Percentiles rank a stretch among this genome's conserved stretches.
These are phyloP conservation scores for Hecatera dysodea DNA, from an alignment of 2,888 invertebrate genomes.

Conservation along the genomic window DNA sequence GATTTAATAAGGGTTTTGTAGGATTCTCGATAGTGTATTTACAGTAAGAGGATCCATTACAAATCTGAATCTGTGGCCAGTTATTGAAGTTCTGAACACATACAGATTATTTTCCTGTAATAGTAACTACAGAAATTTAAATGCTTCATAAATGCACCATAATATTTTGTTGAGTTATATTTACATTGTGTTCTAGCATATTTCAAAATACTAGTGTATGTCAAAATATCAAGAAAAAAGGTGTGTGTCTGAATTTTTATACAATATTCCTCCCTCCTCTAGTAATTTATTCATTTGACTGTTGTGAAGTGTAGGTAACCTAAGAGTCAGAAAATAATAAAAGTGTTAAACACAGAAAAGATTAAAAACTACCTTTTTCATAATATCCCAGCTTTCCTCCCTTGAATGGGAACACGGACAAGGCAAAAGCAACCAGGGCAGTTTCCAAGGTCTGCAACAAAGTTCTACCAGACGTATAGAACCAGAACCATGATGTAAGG, in stretches of 20 bases:
- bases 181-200: too few relatives aligned
- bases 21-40: not conserved
- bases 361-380: conserved; percentile 76
- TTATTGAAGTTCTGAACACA: not conserved
- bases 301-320: too few relatives aligned
- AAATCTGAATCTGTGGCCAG: conserved; percentile 15
- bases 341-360: too few relatives aligned
- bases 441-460: conserved; percentile 97
- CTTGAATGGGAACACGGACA: conserved; percentile 94
- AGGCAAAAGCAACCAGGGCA: conserved; percentile 94
- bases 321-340: too few relatives aligned
- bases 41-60: conserved; percentile 13
- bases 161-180: too few relatives aligned
- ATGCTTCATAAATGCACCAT: too few relatives aligned
- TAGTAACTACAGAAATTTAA: not conserved
- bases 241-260: too few relatives aligned
- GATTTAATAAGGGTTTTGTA: too few relatives aligned
- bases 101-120: conserved; percentile 15
- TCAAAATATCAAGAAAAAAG: too few relatives aligned
- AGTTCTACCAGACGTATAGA: conserved; percentile 97
- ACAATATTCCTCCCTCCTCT: too few relatives aligned
- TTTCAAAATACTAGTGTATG: too few relatives aligned
- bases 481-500: conserved; percentile 97
- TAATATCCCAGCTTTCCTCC: conserved; percentile 86
- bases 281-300: too few relatives aligned